Conservation (phyloP, 2,888 invertebrate genomes). For the Toxonevra muliebris region DNA sequence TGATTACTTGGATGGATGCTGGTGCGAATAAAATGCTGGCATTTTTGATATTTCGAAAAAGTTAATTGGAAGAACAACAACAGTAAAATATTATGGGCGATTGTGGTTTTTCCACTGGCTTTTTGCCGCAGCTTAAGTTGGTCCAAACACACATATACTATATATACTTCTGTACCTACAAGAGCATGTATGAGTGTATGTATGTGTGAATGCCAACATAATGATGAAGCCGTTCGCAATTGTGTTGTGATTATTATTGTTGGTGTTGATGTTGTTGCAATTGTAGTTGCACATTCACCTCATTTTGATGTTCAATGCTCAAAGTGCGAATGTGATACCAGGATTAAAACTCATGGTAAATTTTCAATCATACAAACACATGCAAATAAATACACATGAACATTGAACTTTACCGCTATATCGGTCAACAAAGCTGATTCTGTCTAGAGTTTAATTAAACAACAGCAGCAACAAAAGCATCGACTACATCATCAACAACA, state of each 20-base stretch:
- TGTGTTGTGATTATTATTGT: constrained; percentile 13
- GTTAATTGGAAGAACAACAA: background rate
- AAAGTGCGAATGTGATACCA: constrained; percentile 56
- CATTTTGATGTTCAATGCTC: background rate
- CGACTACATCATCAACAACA: no score
- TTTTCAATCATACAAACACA: no score
- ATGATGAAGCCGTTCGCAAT: constrained; percentile 3
- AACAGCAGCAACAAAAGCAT: constrained; percentile 10
- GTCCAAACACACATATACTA: constrained; percentile 24
- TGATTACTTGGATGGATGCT: background rate
- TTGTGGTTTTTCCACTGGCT: constrained; percentile 25
- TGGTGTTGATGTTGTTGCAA: constrained; percentile 9
- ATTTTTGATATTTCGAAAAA: background rate
- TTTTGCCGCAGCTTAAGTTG: constrained; percentile 29
- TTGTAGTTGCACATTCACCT: background rate
- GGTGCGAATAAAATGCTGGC: background rate
- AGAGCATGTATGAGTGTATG: no score
- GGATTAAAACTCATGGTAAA: constrained; percentile 37
- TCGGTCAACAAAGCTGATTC: constrained; percentile 25
- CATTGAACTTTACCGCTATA: constrained; percentile 51
- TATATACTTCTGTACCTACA: no score
- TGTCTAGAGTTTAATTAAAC: constrained; percentile 29
- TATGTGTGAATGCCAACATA: background rate
- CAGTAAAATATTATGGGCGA: background rate
- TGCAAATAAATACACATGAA: no score